Evolutionary conservation across 2,113 vertebrate genomes (phyloP).

Genomic region (Zosterops lateralis): DNA sequence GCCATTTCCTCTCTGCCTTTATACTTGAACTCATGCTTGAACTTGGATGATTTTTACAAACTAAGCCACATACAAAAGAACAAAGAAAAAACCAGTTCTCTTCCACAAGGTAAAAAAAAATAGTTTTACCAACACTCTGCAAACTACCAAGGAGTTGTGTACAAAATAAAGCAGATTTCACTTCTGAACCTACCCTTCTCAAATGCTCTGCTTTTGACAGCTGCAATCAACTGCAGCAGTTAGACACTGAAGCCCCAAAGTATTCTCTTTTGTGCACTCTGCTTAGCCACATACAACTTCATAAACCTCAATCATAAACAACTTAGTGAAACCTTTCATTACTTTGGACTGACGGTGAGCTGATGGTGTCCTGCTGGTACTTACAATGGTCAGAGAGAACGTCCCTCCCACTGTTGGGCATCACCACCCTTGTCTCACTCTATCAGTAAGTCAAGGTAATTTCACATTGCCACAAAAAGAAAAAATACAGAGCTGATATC

Average conservation of each 20-base stretch:
- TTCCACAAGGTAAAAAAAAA: neutral
- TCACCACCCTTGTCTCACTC: neutral
- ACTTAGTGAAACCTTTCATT: neutral
- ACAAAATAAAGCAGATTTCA: neutral
- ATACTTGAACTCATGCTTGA: neutral
- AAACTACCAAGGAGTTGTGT: neutral
- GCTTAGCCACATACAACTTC: neutral
- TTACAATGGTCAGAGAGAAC: rapidly evolving
- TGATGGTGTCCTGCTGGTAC: neutral
- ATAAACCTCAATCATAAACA: neutral
- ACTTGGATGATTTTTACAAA: neutral
- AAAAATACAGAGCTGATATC: neutral
- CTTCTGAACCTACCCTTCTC: neutral
- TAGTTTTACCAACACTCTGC: neutral
- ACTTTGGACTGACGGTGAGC: neutral
- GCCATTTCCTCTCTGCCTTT: neutral
- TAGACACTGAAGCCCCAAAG: neutral
- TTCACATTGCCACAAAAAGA: neutral
- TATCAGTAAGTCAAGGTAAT: neutral
- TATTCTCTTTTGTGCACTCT: neutral
- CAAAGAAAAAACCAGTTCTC: neutral
- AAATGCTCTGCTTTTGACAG: neutral
- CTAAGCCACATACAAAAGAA: neutral
- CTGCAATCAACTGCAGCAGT: neutral
- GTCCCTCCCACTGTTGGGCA: neutral